Evolutionary conservation across 2,113 vertebrate genomes (phyloP), one percentile per base, ranked within the genome.

Genomic region (Noctilio leporinus): DNA sequence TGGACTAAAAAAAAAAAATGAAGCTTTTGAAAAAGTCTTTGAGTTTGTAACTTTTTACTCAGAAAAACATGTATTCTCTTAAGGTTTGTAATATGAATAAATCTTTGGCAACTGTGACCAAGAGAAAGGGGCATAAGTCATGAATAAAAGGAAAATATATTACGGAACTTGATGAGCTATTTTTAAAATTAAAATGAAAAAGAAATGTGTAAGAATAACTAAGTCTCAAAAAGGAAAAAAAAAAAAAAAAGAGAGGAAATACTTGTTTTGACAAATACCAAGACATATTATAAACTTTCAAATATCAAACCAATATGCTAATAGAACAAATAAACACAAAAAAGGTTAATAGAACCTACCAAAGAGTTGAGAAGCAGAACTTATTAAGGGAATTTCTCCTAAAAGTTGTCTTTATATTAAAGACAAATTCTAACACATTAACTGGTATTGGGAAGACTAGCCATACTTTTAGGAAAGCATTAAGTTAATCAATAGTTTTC

Each of bases 171-270:
- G 38, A 62, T 40, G 53, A 69, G 24, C 45, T 70, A 55, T 85
- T 91, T 91, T 49, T 80, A 88, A 88, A 93, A 80, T 51, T 85
- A 82, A 76, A 78, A 3, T 55, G 47, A 85, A 93, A 96, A 59
- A 69, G 4, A 81, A 64, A 91, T 57, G 17, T 53, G 15, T 69
- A 55, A 69, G 7, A 72, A 83, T 77, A 92, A 82, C 19, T 24
- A 96, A 78, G 77, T 59, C 11, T n/a, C n/a, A n/a, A n/a, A n/a
- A n/a, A 93, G 43, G 43, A n/a, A 85, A 76, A 38, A 10, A 5
- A 26, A 59, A 62, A 83, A 49, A 38, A 14, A 8, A 24, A 75
- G 28, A 84, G 24, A 53, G 12, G 7, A 14, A 96, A 76, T 55
- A 43, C 33, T 57, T 91, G 53, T 80, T 51, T 45, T 85, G 75